phyloP scores from a whole-genome alignment of 1,140 invertebrate species.

The Hyphantria cunea region DNA sequence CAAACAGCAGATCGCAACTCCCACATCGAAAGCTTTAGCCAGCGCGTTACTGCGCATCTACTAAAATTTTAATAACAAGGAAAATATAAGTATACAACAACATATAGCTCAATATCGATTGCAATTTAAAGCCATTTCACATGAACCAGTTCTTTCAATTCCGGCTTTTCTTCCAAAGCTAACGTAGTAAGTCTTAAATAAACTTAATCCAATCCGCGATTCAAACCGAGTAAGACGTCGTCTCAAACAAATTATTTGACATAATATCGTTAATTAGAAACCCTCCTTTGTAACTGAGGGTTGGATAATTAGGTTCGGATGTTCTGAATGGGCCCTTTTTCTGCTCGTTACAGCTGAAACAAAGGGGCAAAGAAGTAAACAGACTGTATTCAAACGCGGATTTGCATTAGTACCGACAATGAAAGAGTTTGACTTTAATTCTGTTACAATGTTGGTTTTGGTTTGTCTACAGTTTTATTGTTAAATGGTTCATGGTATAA shows the following conservation, averaged over 20 bases:
- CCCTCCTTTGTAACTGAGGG: conserved; percentile 71
- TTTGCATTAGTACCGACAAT: conserved; percentile 73
- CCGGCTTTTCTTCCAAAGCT: conserved; percentile 65
- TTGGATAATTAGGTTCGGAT: conserved; percentile 79
- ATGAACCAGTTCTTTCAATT: conserved; percentile 38
- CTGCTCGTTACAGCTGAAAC: conserved; percentile 78
- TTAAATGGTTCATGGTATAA: conserved; percentile 7
- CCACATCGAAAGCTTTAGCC: too few relatives aligned
- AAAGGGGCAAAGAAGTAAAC: conserved; percentile 76
- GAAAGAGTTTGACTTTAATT: conserved; percentile 54
- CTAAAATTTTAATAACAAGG: too few relatives aligned
- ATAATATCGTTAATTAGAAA: conserved; percentile 81
- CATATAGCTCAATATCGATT: too few relatives aligned
- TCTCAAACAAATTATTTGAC: conserved; percentile 81
- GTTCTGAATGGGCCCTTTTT: conserved; percentile 79
- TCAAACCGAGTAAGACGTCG: conserved; percentile 74
- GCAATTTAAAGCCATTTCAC: not conserved
- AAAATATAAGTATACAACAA: too few relatives aligned
- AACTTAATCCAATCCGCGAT: conserved; percentile 77
- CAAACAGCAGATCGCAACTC: too few relatives aligned
- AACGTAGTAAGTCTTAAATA: conserved; percentile 63
- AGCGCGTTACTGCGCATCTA: too few relatives aligned
- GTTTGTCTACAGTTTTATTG: conserved; percentile 21
- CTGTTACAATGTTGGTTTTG: conserved; percentile 32
- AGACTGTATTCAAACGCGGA: conserved; percentile 70